Conservation (phyloP, 2,888 invertebrate genomes). For the Chironomus tentans region DNA sequence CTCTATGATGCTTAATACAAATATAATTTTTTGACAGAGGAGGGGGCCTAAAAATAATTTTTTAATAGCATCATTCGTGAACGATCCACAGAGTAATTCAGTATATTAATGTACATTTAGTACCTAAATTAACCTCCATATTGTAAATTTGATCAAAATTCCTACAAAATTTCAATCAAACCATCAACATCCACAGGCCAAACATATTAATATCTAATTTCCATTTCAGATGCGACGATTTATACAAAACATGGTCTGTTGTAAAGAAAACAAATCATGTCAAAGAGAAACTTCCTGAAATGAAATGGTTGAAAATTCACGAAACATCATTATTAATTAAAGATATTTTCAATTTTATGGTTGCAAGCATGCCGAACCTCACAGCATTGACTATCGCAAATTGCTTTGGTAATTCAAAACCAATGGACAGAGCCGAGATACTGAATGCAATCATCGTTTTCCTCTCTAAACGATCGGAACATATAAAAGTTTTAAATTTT, state of each 20-base stretch:
- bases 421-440: background rate
- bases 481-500: conserved; percentile 11
- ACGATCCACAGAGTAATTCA: no score
- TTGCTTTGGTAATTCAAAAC: conserved; percentile 1
- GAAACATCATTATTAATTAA: conserved; percentile 10
- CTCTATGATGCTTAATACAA: no score
- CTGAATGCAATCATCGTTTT: background rate
- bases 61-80: no score
- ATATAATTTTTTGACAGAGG: no score
- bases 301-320: background rate
- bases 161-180: no score
- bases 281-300: background rate
- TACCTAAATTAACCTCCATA: no score
- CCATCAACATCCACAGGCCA: background rate
- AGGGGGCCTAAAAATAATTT: no score
- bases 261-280: background rate
- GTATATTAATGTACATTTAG: no score
- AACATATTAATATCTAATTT: background rate
- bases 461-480: background rate
- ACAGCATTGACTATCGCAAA: conserved; percentile 9
- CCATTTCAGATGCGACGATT: conserved; percentile 9
- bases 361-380: background rate
- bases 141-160: no score
- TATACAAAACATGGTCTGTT: conserved; percentile 10
- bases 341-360: conserved; percentile 3